Evolutionary conservation across 37 sponge, comb jelly and placozoan genomes (phyloP).

Genomic region (Ephydatia muelleri): DNA sequence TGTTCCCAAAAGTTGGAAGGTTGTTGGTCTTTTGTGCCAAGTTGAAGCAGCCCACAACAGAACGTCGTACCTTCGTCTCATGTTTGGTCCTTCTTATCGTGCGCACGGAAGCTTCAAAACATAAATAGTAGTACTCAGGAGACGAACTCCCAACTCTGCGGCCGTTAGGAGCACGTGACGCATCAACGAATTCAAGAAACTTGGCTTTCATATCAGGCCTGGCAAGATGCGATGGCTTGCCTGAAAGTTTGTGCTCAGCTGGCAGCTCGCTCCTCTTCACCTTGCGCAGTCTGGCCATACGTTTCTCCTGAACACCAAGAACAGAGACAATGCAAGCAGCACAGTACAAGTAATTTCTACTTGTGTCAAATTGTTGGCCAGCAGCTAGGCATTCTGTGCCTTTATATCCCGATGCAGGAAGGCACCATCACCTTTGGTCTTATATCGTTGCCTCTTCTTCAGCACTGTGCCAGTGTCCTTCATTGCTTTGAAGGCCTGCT

Average conservation of each 20-base stretch:
- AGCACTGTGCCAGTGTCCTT: too few species aligned
- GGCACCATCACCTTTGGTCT: too few species aligned
- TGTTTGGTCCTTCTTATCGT: constrained; percentile 16
- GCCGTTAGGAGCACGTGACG: constrained; percentile 48
- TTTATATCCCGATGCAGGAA: too few species aligned
- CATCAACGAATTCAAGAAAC: constrained; percentile 64
- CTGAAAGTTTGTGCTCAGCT: neutral
- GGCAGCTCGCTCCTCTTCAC: too few species aligned
- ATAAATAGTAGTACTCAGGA: constrained; percentile 45
- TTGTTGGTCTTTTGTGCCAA: constrained; percentile 41
- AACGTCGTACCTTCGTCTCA: constrained; percentile 10
- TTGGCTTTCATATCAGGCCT: constrained; percentile 12
- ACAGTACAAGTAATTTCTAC: too few species aligned
- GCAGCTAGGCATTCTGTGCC: too few species aligned
- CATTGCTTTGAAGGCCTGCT: too few species aligned
- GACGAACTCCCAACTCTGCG: constrained; percentile 46
- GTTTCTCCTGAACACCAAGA: too few species aligned
- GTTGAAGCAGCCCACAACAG: constrained; percentile 47
- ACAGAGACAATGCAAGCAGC: too few species aligned
- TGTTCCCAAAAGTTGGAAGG: neutral
- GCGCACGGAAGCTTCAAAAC: constrained; percentile 11
- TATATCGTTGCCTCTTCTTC: too few species aligned
- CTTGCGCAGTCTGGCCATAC: too few species aligned
- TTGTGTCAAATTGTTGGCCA: too few species aligned
- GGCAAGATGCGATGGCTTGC: constrained; percentile 25